Percentiles rank a stretch among this genome's conserved stretches.
Conservation (phyloP, 2,888 invertebrate genomes). For the Volucella inflata region DNA sequence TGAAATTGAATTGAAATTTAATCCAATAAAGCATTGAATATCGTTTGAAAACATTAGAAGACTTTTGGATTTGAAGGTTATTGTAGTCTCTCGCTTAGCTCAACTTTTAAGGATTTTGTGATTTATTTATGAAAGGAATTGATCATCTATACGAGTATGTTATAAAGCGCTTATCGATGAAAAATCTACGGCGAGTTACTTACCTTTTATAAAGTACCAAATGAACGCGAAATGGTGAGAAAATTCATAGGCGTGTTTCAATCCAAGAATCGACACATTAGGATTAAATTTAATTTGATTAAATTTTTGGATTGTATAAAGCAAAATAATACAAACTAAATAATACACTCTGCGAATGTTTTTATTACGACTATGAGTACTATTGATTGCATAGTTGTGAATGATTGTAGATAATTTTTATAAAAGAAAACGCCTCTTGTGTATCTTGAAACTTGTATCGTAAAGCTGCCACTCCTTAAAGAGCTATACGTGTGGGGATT, state of each 20-base stretch:
- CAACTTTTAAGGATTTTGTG: conserved; percentile 39
- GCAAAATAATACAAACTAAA: not conserved
- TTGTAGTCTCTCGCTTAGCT: conserved; percentile 31
- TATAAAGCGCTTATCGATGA: conserved; percentile 54
- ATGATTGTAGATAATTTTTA: conserved; percentile 21
- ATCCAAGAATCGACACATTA: conserved; percentile 32
- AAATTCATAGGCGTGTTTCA: conserved; percentile 53
- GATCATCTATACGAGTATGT: conserved; percentile 40
- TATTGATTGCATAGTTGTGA: not conserved
- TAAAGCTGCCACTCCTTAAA: conserved; percentile 30
- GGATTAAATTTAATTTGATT: conserved; percentile 58
- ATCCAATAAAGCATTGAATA: conserved; percentile 17
- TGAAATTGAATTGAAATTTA: conserved; percentile 29
- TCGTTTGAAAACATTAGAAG: conserved; percentile 23
- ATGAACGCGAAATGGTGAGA: conserved; percentile 42
- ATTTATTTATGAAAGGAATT: conserved; percentile 35
- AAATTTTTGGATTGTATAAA: conserved; percentile 39
- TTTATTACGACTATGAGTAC: not conserved
- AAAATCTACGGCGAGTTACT: conserved; percentile 40
- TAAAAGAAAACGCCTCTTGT: conserved; percentile 46
- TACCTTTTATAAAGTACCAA: conserved; percentile 25
- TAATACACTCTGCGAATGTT: conserved; percentile 42
- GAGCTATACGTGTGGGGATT: conserved; percentile 28
- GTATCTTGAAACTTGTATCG: conserved; percentile 12
- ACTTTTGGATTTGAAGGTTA: conserved; percentile 49